Base-by-base conservation (phyloP, 2,797 vertebrate species). In the Falco columbarius region DNA sequence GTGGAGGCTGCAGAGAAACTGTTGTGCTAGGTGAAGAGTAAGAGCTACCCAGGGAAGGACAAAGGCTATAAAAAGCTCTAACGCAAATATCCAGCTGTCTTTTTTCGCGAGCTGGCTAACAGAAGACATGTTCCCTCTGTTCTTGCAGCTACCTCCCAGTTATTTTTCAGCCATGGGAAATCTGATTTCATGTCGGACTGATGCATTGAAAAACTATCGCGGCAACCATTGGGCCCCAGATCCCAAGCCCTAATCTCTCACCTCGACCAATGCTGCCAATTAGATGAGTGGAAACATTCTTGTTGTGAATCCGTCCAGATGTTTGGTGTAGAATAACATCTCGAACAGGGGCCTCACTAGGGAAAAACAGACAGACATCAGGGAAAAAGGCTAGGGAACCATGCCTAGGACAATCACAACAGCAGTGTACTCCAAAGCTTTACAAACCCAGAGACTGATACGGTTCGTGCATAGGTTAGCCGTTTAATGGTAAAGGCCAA, bases 241-340 rank as follows among this genome's bases (percentile, higher is more conserved):
- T 8, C 32, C 34, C 44, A 66, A 10, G 40, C 15, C 40, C 36
- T 36, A 5, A 47, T 58, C 66, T 81, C 97, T 97, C 59, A 99
- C 99, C 99, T 98, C 98, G 98, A 89, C 98, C 98, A 87, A 99
- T 99, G 98, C 98, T 99, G 72, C 99, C 99, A 29, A 99, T 99
- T 3, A 99, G 98, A 86, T 99, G 99, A 81, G 99, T 99, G 70
- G 99, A 99, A 63, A 99, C 99, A 1, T 99, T 99, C 97, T 99
- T 99, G 97, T 99, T 99, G 98, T 99, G 99, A 94, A 99, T 99
- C 82, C 99, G 98, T 74, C 99, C 99, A 1, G 99, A 99, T 4
- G 99, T 99, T 80, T 99, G 98, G 93, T 99, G 99, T 24, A 99
- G 98, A 94, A 99, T 96, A 9, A 99, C 97, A 17, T 99, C 99